Percentiles rank a stretch among this genome's conserved stretches.
Evolutionary conservation across 2,797 vertebrate genomes (phyloP).

Genomic region (Catostomus latipinnis): DNA sequence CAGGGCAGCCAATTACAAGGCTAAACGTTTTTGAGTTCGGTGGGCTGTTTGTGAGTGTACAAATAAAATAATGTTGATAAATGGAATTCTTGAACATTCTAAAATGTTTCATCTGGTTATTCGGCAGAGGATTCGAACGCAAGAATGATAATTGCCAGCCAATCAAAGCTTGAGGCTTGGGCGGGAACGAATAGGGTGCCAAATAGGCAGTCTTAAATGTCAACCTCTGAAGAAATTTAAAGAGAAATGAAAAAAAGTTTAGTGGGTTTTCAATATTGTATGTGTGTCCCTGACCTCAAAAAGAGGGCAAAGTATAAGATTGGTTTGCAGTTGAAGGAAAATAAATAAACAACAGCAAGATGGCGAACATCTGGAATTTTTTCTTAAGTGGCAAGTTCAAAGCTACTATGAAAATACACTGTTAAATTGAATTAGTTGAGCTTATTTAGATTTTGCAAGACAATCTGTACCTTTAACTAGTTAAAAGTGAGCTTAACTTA

Average conservation of each 20-base stretch:
- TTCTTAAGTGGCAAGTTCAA: slow-evolving; percentile 80
- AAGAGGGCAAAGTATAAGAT: slow-evolving; percentile 61
- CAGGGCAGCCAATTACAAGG: neutral
- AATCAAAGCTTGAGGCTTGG: slow-evolving; percentile 69
- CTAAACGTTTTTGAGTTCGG: neutral
- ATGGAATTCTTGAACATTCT: neutral
- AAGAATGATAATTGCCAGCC: slow-evolving; percentile 69
- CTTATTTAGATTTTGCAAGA: too few relatives aligned
- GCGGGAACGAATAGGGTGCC: slow-evolving; percentile 52
- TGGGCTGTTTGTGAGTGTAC: neutral
- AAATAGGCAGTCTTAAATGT: slow-evolving; percentile 9
- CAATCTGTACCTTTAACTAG: too few relatives aligned
- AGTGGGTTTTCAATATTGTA: slow-evolving; percentile 49
- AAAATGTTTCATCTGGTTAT: slow-evolving; percentile 15
- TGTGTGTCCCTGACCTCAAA: slow-evolving; percentile 55
- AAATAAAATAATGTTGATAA: neutral
- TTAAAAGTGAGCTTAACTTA: too few relatives aligned
- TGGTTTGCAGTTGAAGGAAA: slow-evolving; percentile 64
- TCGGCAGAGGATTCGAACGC: slow-evolving; percentile 57
- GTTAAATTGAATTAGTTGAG: too few relatives aligned
- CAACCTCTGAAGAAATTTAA: slow-evolving; percentile 17
- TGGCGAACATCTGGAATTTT: slow-evolving; percentile 77
- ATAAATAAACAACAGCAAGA: slow-evolving; percentile 74
- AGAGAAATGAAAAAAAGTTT: slow-evolving; percentile 34
- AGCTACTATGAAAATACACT: slow-evolving; percentile 79